phyloP scores from a whole-genome alignment of 2,797 vertebrate genomes.

The Hydrocynus forskahlii region DNA sequence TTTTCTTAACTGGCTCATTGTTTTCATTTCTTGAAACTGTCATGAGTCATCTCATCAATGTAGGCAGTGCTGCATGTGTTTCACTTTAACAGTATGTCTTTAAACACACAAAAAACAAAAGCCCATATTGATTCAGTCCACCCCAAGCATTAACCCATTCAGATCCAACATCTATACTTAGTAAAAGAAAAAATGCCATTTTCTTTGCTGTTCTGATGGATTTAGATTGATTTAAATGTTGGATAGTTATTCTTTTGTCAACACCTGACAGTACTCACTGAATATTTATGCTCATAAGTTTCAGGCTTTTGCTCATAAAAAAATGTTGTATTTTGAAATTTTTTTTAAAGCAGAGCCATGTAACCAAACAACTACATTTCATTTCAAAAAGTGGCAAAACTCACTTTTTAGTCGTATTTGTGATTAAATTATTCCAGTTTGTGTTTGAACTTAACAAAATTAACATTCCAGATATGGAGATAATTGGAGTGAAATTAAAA shows the following conservation, averaged over 20 bases:
- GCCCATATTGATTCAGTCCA: background rate
- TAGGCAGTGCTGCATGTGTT: background rate
- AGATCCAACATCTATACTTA: background rate
- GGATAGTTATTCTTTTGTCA: background rate
- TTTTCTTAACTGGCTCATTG: background rate
- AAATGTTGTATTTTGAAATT: no score
- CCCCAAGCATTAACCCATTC: background rate
- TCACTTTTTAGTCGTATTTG: no score
- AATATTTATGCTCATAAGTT: no score
- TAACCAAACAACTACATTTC: no score
- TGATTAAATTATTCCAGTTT: no score
- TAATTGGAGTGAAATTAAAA: constrained; percentile 8
- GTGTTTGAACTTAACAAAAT: no score
- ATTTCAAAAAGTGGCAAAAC: no score
- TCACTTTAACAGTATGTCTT: background rate
- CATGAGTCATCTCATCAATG: background rate
- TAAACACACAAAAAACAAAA: no score
- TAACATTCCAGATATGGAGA: no score
- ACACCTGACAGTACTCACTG: background rate
- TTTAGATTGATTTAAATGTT: background rate
- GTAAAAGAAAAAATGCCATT: background rate
- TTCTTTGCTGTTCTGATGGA: background rate
- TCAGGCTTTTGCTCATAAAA: no score
- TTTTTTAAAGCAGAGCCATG: no score
- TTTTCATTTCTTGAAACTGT: background rate